Evolutionary conservation across 1,140 invertebrate species (phyloP).

Genomic region (Pseudomyrmex pallidus): DNA sequence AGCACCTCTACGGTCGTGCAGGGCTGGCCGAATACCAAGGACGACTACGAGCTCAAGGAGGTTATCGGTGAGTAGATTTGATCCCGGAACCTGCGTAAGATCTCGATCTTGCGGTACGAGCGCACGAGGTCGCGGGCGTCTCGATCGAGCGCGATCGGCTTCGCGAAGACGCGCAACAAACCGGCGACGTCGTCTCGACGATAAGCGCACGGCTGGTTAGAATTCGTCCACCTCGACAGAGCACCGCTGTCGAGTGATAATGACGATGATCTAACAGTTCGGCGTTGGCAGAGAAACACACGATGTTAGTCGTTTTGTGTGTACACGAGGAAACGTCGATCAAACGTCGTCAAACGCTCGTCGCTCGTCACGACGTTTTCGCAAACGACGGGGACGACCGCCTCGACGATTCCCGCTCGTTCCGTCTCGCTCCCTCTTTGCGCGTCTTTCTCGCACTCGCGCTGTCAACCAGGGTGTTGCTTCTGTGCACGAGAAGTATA

Average conservation of each 20-base stretch:
- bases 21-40: conserved; percentile 96
- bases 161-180: not conserved
- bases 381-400: not conserved
- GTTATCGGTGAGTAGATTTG: conserved; percentile 92
- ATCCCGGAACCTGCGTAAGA: not conserved
- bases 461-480: conserved; percentile 39
- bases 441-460: conserved; percentile 4
- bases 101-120: not conserved
- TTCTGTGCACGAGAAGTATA: conserved; percentile 51
- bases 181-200: not conserved
- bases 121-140: not conserved
- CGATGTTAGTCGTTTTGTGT: not conserved
- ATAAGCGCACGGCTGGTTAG: not conserved
- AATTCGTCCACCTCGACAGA: not conserved
- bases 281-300: too few species aligned
- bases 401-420: not conserved
- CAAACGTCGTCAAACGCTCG: not conserved
- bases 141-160: not conserved
- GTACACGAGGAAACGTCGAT: not conserved
- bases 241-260: not conserved
- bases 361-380: not conserved
- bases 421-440: not conserved
- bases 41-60: conserved; percentile 97
- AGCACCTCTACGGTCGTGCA: conserved; percentile 86
- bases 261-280: not conserved